phyloP scores from a whole-genome alignment of 2,797 vertebrate genomes.

The Pempheris klunzingeri region DNA sequence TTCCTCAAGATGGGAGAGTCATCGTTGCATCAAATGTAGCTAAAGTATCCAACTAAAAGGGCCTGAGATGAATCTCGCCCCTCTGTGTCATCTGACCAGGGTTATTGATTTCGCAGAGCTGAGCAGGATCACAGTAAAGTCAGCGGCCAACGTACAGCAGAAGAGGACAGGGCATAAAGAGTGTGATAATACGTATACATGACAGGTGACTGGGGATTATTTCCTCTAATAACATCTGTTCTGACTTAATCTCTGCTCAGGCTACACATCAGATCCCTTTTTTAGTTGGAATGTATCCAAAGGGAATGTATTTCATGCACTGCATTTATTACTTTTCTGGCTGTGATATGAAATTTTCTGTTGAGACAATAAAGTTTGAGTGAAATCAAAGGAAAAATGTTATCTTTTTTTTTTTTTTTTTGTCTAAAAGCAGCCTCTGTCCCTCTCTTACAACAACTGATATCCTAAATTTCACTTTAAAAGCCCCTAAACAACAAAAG shows the following conservation, averaged over 20 bases:
- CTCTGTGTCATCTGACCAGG: conserved; percentile 91
- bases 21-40: conserved; percentile 94
- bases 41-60: conserved; percentile 92
- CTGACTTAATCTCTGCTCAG: conserved; percentile 69
- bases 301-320: conserved; percentile 36
- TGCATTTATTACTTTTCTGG: conserved; percentile 31
- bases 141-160: conserved; percentile 84
- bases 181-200: conserved; percentile 65
- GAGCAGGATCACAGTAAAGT: conserved; percentile 93
- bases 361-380: conserved; percentile 42
- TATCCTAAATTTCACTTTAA: conserved; percentile 24
- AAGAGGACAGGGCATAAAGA: conserved; percentile 76
- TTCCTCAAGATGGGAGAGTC: conserved; percentile 84
- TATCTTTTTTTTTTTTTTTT: neutral
- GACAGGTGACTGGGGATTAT: conserved; percentile 57
- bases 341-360: conserved; percentile 40
- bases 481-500: conserved; percentile 10
- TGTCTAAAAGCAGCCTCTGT: conserved; percentile 12
- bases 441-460: conserved; percentile 11
- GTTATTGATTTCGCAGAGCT: conserved; percentile 91
- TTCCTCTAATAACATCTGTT: conserved; percentile 70
- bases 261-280: conserved; percentile 39
- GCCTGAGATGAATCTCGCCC: conserved; percentile 86
- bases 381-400: conserved; percentile 28
- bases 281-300: conserved; percentile 24